Evolutionary conservation across 2,888 invertebrate genomes (phyloP), one percentile per base, ranked within the genome.

Genomic region (Agriopis aurantiaria): DNA sequence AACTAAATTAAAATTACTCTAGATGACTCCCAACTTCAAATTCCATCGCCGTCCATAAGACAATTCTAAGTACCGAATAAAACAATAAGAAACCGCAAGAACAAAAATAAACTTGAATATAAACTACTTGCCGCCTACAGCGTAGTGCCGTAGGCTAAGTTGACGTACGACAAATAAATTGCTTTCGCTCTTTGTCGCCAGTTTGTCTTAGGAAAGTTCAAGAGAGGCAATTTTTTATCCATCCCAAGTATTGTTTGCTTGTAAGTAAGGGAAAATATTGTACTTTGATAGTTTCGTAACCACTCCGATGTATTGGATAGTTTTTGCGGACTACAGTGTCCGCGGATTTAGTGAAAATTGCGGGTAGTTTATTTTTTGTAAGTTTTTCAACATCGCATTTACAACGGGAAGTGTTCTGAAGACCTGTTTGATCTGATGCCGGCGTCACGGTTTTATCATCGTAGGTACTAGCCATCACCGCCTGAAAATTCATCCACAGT

Each of bases 131-230:
- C 57, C 43, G 33, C 68, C 40, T 45, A 53, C 57, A 72, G 67
- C 70, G 78, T 76, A 43, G 33, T 68, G 67, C 75, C 78, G 81
- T 76, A 77, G 76, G 74, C 74, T 82, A 85, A 84, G 80, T 83
- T 87, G 88, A 89, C 85, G 82, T 85, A 87, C 81, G 81, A 77
- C 81, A 84, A 87, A 88, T 87, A 90, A 88, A 88, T 89, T 85
- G 87, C 85, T 49, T 85, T 82, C 77, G 79, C 82, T 79, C 81
- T 79, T 79, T 80, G 79, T 80, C 77, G 78, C 75, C 76, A 84
- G 82, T 87, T 85, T 85, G 84, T 80, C 74, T 77, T 72, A 63
- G 55, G 56, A 75, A 76, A 76, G 68, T 78, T 80, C 77, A 72
- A 74, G 75, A 72, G 53, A 69, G 69, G 72, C 75, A 78, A 75